These are phyloP conservation scores for Drosophila infuscata DNA, from an alignment of 2,888 invertebrate genomes.

Conservation along the genomic window DNA sequence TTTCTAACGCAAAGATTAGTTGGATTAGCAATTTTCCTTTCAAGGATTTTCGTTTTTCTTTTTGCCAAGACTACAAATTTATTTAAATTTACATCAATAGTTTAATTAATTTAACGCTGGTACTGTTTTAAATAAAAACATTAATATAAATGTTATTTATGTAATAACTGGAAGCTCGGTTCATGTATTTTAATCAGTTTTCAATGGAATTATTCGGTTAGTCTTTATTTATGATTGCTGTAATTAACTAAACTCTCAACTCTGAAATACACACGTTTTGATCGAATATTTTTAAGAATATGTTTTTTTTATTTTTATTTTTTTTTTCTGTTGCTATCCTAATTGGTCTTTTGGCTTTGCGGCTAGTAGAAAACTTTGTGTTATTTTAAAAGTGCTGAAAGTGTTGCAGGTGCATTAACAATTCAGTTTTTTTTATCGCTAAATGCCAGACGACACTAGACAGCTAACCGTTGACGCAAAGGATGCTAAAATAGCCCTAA, in stretches of 20 bases:
- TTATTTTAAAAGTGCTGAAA: too few relatives aligned
- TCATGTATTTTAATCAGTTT: not conserved
- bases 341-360: not conserved
- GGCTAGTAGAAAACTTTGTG: not conserved
- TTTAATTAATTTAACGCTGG: not conserved
- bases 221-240: not conserved
- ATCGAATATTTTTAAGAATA: not conserved
- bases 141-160: not conserved
- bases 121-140: not conserved
- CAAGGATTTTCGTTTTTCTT: not conserved
- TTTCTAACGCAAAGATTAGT: conserved; percentile 27
- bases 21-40: conserved; percentile 1
- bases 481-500: not conserved
- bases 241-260: not conserved
- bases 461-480: conserved; percentile 9
- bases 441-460: not conserved
- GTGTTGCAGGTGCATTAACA: not conserved
- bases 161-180: not conserved
- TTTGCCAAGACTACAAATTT: not conserved
- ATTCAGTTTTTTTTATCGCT: not conserved
- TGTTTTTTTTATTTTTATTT: not conserved
- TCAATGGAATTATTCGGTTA: not conserved
- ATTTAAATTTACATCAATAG: not conserved
- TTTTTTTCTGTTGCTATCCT: not conserved
- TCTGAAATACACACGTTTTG: not conserved